Evolutionary conservation across 2,888 invertebrate species (phyloP).

Genomic region (Coecobrya sp.): DNA sequence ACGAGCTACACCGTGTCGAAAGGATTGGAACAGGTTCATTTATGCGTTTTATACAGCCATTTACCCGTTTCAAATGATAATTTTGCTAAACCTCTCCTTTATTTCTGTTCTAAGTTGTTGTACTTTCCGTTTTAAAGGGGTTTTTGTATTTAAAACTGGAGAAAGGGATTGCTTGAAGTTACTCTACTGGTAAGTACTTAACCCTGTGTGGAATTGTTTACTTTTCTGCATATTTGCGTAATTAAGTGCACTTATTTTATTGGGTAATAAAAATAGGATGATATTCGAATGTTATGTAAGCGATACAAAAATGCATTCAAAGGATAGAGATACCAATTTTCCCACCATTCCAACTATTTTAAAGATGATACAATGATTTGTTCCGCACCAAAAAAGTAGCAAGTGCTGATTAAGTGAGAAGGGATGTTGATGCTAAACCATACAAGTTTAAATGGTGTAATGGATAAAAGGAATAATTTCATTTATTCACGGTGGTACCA

Average conservation of each 20-base stretch:
- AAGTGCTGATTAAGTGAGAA: no score
- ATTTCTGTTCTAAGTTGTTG: neutral
- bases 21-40: conserved; percentile 82
- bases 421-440: no score
- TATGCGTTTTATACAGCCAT: conserved; percentile 51
- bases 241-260: conserved; percentile 46
- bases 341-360: neutral
- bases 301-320: neutral
- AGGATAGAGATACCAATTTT: neutral
- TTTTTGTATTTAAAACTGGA: neutral
- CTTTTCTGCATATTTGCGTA: conserved; percentile 43
- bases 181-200: neutral
- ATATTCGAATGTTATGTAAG: neutral
- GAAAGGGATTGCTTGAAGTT: neutral
- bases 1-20: conserved; percentile 82
- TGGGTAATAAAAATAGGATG: conserved; percentile 14
- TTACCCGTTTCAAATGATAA: neutral
- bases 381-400: no score
- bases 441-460: no score
- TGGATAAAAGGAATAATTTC: no score
- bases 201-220: conserved; percentile 1
- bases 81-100: neutral
- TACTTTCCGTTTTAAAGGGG: neutral
- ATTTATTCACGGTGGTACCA: no score
- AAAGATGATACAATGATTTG: no score